Conservation (phyloP, 1,140 invertebrate species). For the Maconellicoccus hirsutus region DNA sequence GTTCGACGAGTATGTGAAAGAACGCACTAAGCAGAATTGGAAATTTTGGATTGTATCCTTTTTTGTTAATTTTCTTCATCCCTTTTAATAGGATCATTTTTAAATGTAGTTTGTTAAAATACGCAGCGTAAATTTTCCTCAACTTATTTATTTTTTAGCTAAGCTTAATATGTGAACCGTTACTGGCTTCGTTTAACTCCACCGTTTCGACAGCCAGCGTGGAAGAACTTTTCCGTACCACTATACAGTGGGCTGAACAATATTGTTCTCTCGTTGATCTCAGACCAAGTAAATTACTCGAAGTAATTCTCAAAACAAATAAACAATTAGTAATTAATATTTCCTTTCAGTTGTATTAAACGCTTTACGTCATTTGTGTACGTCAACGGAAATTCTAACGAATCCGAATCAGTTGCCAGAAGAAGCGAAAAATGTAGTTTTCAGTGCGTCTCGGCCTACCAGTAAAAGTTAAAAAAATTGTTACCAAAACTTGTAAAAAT, state of each 20-base stretch:
- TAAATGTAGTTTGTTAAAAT: background rate
- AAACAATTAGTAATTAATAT: background rate
- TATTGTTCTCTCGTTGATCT: slow-evolving; percentile 87
- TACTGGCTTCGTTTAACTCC: slow-evolving; percentile 79
- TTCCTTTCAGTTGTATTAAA: slow-evolving; percentile 69
- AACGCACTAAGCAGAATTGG: slow-evolving; percentile 81
- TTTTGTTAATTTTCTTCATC: slow-evolving; percentile 27
- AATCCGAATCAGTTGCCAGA: slow-evolving; percentile 76
- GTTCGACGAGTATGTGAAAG: slow-evolving; percentile 83
- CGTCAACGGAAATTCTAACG: slow-evolving; percentile 82
- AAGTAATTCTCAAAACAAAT: slow-evolving; percentile 16
- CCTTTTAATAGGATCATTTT: background rate
- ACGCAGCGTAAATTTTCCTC: slow-evolving; percentile 34
- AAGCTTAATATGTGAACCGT: slow-evolving; percentile 74
- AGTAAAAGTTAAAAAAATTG: background rate
- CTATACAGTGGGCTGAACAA: slow-evolving; percentile 87
- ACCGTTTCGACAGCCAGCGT: slow-evolving; percentile 81
- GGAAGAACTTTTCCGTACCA: slow-evolving; percentile 84
- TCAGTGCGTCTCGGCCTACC: background rate
- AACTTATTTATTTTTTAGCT: slow-evolving; percentile 50
- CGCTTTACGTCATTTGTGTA: slow-evolving; percentile 78
- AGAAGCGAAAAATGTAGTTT: slow-evolving; percentile 45
- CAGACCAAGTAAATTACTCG: slow-evolving; percentile 59
- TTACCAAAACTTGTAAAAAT: background rate
- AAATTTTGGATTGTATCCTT: slow-evolving; percentile 96